phyloP scores from a whole-genome alignment of 2,888 invertebrate genomes.

The Drosophila subsilvestris region DNA sequence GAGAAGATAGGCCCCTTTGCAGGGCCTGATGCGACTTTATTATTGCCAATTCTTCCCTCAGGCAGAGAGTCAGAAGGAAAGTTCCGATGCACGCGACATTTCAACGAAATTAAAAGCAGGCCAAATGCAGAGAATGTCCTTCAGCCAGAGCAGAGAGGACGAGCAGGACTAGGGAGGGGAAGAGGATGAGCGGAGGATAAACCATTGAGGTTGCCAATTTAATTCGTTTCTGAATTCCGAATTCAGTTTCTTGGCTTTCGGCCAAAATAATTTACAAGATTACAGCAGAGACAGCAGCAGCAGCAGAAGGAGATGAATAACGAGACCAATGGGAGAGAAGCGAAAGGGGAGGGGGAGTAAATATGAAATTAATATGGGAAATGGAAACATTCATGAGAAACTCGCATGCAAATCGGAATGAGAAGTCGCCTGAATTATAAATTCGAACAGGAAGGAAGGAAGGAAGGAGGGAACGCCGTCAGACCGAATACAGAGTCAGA shows the following conservation, averaged over 20 bases:
- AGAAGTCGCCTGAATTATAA: slow-evolving; percentile 1
- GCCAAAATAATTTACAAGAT: slow-evolving; percentile 51
- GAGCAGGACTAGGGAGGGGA: not conserved
- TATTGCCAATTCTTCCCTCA: slow-evolving; percentile 42
- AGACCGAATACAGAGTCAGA: not conserved
- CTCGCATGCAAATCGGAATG: slow-evolving; percentile 4
- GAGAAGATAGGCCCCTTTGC: slow-evolving; percentile 17
- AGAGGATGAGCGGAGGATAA: not conserved
- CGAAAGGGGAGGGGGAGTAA: not conserved
- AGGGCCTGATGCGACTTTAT: slow-evolving; percentile 32
- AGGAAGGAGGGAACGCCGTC: not conserved
- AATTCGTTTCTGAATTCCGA: slow-evolving; percentile 49
- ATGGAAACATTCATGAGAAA: slow-evolving; percentile 12
- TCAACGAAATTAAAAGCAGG: slow-evolving; percentile 56
- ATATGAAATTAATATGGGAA: slow-evolving; percentile 27
- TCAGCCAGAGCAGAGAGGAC: not conserved
- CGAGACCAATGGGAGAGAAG: not conserved
- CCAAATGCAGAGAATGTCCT: slow-evolving; percentile 38
- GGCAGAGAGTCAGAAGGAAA: slow-evolving; percentile 6
- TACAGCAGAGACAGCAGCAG: slow-evolving; percentile 1
- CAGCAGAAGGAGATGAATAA: not conserved
- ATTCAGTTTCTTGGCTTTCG: slow-evolving; percentile 49
- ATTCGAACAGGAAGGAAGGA: not conserved
- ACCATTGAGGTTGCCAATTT: slow-evolving; percentile 58
- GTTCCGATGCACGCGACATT: slow-evolving; percentile 50